Percentiles rank a stretch among this genome's conserved stretches.
phyloP scores from a whole-genome alignment of 2,888 invertebrate species.

The Nezara viridula region DNA sequence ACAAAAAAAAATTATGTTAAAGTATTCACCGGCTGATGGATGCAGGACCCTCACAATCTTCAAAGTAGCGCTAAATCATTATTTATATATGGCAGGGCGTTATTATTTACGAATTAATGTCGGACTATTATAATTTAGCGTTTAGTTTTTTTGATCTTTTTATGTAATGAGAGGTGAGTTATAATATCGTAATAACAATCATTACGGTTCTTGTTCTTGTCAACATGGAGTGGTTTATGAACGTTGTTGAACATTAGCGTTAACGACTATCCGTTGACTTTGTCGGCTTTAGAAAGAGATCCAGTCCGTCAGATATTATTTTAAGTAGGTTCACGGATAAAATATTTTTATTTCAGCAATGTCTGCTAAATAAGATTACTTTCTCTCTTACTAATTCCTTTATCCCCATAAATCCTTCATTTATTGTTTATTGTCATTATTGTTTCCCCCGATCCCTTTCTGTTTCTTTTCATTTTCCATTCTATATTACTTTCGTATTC shows the following conservation, averaged over 20 bases:
- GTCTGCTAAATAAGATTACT: no score
- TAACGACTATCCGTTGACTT: background rate
- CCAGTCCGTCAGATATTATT: no score
- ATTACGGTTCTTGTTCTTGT: slow-evolving; percentile 4
- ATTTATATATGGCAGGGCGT: slow-evolving; percentile 23
- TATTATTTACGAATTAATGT: slow-evolving; percentile 29
- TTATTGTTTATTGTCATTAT: no score
- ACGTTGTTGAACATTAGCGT: background rate
- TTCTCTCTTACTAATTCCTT: no score
- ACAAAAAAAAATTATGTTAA: slow-evolving; percentile 26
- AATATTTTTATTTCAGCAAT: no score
- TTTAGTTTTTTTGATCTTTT: background rate
- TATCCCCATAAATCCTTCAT: no score
- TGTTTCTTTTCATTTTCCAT: no score
- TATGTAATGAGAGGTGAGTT: background rate
- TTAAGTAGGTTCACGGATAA: no score
- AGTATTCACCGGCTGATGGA: slow-evolving; percentile 12
- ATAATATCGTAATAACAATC: background rate
- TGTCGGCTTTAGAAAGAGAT: no score
- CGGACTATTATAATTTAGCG: background rate
- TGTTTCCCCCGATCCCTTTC: no score
- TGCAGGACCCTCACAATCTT: background rate
- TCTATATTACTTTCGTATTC: no score
- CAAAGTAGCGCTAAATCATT: background rate
- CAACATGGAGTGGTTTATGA: background rate